phyloP scores from a whole-genome alignment of 2,888 invertebrate genomes.

The Ormyrus thymus region DNA sequence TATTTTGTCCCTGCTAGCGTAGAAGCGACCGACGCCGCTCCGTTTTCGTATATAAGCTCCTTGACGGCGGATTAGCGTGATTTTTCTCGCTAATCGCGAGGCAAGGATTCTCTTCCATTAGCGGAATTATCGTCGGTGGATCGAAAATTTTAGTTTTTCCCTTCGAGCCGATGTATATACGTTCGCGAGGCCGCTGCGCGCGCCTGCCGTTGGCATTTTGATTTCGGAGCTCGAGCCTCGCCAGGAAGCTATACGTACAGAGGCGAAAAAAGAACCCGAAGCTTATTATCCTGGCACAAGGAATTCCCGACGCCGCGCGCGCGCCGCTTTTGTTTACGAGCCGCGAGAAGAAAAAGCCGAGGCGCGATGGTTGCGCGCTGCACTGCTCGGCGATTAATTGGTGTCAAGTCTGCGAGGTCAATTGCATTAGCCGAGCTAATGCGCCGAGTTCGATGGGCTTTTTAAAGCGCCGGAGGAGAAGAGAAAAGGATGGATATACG shows the following conservation, averaged over 20 bases:
- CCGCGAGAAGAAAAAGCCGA: conserved; percentile 30
- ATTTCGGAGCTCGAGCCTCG: no score
- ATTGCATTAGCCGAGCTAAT: conserved; percentile 59
- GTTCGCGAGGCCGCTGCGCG: no score
- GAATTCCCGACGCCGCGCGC: not conserved
- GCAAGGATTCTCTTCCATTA: no score
- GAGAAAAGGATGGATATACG: not conserved
- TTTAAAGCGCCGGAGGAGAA: no score
- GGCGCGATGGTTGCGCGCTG: not conserved
- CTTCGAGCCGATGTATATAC: no score
- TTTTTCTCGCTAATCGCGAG: not conserved
- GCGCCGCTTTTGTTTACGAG: not conserved
- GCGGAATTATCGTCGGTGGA: no score
- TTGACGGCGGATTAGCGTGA: conserved; percentile 17
- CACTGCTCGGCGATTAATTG: conserved; percentile 59
- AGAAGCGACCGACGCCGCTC: no score
- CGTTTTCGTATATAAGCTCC: not conserved
- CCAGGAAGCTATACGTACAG: not conserved
- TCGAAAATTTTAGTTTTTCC: no score
- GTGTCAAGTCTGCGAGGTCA: conserved; percentile 66
- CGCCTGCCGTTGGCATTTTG: no score
- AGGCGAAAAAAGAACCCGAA: conserved; percentile 2
- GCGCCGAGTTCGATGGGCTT: no score
- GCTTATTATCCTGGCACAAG: not conserved
- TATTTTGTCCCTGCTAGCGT: conserved; percentile 12